These are phyloP conservation scores for Picathartes gymnocephalus DNA, from an alignment of 2,113 vertebrate genomes.

Conservation along the genomic window DNA sequence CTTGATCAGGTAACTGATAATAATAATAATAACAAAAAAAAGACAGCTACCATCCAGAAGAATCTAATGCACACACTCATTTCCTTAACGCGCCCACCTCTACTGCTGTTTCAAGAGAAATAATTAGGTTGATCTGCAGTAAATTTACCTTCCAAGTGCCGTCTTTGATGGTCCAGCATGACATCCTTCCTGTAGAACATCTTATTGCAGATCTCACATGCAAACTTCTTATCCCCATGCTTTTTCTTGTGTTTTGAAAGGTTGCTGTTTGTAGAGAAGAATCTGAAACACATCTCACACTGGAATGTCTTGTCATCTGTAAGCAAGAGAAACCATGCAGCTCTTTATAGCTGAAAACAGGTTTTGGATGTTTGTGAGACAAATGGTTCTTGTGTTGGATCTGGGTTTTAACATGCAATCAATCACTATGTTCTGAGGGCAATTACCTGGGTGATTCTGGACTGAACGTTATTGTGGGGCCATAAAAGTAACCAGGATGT, in stretches of 20 bases:
- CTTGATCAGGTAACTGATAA: background rate
- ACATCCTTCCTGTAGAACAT: constrained; percentile 98
- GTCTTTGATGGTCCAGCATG: constrained; percentile 95
- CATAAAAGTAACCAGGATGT: background rate
- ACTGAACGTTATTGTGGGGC: background rate
- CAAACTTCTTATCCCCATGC: constrained; percentile 96
- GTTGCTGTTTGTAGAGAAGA: constrained; percentile 99
- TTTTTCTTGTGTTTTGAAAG: constrained; percentile 99
- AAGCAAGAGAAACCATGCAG: constrained; percentile 22
- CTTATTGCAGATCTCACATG: constrained; percentile 95
- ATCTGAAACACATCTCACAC: constrained; percentile 97
- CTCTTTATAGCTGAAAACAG: background rate
- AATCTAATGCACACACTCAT: background rate
- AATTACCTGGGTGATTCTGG: background rate
- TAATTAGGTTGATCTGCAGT: background rate
- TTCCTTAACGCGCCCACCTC: background rate
- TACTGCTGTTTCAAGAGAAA: background rate
- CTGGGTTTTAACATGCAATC: background rate
- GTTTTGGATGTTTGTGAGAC: background rate
- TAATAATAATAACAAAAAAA: background rate
- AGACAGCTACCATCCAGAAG: background rate
- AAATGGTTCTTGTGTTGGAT: background rate
- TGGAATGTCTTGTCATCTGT: constrained; percentile 98
- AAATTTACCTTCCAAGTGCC: constrained; percentile 88
- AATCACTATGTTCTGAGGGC: background rate